Percentiles rank a stretch among this genome's conserved stretches.
phyloP scores from a whole-genome alignment of 35 echinoderm and acorn worm species.

The Lytechinus pictus region DNA sequence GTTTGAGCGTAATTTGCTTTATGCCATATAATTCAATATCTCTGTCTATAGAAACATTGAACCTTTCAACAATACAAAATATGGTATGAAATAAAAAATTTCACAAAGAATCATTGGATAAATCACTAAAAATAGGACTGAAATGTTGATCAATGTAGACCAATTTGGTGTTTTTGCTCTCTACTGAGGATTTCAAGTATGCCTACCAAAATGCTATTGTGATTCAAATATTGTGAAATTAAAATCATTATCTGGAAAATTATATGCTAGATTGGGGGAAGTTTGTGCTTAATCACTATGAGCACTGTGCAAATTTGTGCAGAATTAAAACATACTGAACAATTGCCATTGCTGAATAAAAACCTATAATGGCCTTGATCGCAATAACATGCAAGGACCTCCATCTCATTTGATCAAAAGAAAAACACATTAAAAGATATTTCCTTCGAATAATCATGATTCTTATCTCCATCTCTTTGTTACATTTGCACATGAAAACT shows the following conservation, averaged over 20 bases:
- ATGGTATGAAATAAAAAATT: too few relatives aligned
- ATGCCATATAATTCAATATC: too few relatives aligned
- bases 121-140: too few relatives aligned
- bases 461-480: background rate
- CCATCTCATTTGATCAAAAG: background rate
- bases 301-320: background rate
- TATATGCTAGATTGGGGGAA: background rate
- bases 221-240: background rate
- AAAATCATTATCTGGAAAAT: background rate
- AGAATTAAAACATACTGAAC: background rate
- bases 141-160: too few relatives aligned
- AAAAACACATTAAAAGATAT: background rate
- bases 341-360: background rate
- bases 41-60: too few relatives aligned
- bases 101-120: too few relatives aligned
- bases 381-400: background rate
- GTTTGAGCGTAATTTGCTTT: too few relatives aligned
- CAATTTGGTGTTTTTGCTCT: background rate
- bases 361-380: background rate
- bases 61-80: too few relatives aligned
- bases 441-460: background rate
- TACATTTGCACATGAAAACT: background rate
- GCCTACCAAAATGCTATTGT: too few relatives aligned
- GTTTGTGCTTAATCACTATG: background rate
- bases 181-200: too few relatives aligned